Evolutionary conservation across 2,888 invertebrate species (phyloP), one percentile per base, ranked within the genome.

Genomic region (Unio delphinus): DNA sequence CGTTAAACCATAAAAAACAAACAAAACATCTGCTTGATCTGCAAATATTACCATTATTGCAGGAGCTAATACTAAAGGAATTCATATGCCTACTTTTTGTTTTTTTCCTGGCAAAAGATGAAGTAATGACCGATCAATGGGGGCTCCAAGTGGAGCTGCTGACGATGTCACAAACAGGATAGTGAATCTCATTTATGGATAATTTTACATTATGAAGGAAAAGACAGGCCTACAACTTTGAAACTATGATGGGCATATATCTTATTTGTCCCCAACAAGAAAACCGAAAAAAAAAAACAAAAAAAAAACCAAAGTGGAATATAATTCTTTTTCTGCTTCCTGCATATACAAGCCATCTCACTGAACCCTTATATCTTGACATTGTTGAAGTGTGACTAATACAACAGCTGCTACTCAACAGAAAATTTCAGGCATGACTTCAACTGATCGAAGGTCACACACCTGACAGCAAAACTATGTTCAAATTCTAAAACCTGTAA

Each of bases 121-220:
- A 73, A 74, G 60, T 54, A 55, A 28, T 55, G 70, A 75, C 4
- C 55, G 74, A 60, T 26, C 74, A 15, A 56, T 57, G 5, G 73
- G 68, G 11, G 65, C 69, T n/a, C 30, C 56, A 7, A 57, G 69
- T 54, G 75, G 73, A 59, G 63, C 76, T 55, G 71, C 61, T 28
- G 76, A 73, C n/a, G 55, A 75, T 76, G 72, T 57, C 73, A 23
- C 65, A 73, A 17, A 70, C 55, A 34, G 75, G 79, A 5, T 76
- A 72, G 76, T 73, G 69, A n/a, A 73, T 75, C 59, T 23, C 56
- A 11, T 26, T 15, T 18, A 56, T 73, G 23, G 71, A 75, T 64
- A 23, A 68, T 15, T 64, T 18, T 76, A 76, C 65, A 3, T 76
- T 26, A 69, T 69, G 17, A 65, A 7, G 55, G 67, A 0, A 69